Evolutionary conservation across 2,797 vertebrate genomes (phyloP).

Genomic region (Chelonia mydas): DNA sequence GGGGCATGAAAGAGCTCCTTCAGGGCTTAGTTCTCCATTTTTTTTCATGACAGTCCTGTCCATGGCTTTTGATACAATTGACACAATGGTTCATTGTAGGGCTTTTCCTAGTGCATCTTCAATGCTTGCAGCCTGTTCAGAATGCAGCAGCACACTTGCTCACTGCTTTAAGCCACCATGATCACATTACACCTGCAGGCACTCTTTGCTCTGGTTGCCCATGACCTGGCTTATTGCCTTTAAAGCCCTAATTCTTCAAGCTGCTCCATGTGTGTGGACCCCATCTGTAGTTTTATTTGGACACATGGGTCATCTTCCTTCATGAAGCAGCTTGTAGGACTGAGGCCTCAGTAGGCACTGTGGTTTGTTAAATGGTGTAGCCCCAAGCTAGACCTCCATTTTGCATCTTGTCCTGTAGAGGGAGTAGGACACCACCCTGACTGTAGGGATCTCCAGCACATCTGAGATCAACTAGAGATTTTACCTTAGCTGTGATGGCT

Average conservation of each 20-base stretch:
- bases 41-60: neutral
- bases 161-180: neutral
- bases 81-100: neutral
- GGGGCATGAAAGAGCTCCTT: neutral
- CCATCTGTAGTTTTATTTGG: neutral
- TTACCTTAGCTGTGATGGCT: neutral
- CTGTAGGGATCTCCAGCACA: neutral
- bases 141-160: neutral
- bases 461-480: neutral
- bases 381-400: neutral
- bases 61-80: neutral
- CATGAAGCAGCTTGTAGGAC: neutral
- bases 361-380: neutral
- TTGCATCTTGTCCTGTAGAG: neutral
- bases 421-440: neutral
- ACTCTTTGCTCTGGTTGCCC: neutral
- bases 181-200: neutral
- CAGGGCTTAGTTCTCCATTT: neutral
- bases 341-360: neutral
- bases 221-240: neutral
- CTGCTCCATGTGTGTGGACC: neutral
- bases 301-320: neutral
- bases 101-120: neutral
- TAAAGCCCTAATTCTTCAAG: neutral
- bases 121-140: neutral